These are phyloP conservation scores for Pterophyllum scalare DNA, from an alignment of 2,113 vertebrate species.

Conservation along the genomic window DNA sequence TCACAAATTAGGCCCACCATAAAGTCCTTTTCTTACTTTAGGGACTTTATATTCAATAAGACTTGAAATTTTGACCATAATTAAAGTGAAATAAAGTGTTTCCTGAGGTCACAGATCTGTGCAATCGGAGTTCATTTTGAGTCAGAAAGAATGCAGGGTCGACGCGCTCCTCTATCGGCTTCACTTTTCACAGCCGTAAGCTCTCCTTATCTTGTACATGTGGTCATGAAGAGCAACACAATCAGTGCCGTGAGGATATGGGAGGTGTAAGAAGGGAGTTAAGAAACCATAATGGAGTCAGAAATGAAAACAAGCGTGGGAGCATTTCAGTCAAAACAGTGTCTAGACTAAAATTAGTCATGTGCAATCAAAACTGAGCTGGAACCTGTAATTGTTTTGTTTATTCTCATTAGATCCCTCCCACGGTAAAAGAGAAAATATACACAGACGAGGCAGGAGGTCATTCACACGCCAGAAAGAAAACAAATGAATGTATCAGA, in stretches of 20 bases:
- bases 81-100: neutral
- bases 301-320: neutral
- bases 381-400: neutral
- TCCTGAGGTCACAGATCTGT: neutral
- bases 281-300: rapidly evolving
- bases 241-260: too few relatives aligned
- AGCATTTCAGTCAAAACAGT: neutral
- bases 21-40: rapidly evolving
- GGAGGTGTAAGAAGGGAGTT: neutral
- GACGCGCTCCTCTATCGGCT: rapidly evolving
- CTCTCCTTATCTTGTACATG: neutral
- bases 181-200: neutral
- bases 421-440: neutral
- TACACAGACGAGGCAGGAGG: neutral
- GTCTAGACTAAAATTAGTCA: neutral
- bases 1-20: neutral
- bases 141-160: neutral
- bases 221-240: neutral
- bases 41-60: neutral
- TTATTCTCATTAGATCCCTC: neutral
- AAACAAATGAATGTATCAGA: neutral
- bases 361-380: neutral
- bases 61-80: neutral
- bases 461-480: neutral
- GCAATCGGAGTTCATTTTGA: rapidly evolving